phyloP scores from a whole-genome alignment of 2,888 invertebrate genomes.

The Melanargia galathea region DNA sequence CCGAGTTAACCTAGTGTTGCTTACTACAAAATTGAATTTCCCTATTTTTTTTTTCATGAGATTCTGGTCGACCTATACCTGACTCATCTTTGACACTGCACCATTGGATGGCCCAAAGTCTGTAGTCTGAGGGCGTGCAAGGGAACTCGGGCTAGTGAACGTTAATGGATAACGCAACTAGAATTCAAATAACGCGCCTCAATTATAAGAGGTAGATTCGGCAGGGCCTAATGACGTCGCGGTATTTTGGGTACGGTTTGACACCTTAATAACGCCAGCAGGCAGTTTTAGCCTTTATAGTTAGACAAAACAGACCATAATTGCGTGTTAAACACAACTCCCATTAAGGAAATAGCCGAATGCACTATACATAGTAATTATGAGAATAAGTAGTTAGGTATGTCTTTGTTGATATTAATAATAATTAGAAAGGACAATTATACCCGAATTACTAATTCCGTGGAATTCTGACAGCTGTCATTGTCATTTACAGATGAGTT shows the following conservation, averaged over 20 bases:
- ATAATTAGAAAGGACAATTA: background rate
- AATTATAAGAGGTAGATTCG: constrained; percentile 38
- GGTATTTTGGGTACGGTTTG: constrained; percentile 36
- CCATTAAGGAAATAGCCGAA: constrained; percentile 31
- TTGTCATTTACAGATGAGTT: too few relatives aligned
- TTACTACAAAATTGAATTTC: too few relatives aligned
- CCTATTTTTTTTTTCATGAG: too few relatives aligned
- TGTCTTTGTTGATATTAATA: constrained; percentile 11
- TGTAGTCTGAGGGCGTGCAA: background rate
- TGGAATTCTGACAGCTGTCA: too few relatives aligned
- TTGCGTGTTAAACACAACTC: constrained; percentile 11
- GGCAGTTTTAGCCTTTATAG: constrained; percentile 19
- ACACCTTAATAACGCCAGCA: constrained; percentile 20
- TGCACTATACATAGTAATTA: constrained; percentile 29
- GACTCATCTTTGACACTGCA: too few relatives aligned
- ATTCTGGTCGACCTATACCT: too few relatives aligned
- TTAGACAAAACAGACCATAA: constrained; percentile 5
- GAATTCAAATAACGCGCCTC: constrained; percentile 38
- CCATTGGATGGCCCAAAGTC: background rate
- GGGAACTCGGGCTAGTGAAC: constrained; percentile 6
- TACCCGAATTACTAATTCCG: too few relatives aligned
- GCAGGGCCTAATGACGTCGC: constrained; percentile 38
- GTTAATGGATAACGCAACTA: constrained; percentile 34
- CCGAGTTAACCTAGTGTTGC: too few relatives aligned
- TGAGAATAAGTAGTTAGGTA: constrained; percentile 26